phyloP scores from a whole-genome alignment of 2,888 invertebrate species.

The Athalia circularis region DNA sequence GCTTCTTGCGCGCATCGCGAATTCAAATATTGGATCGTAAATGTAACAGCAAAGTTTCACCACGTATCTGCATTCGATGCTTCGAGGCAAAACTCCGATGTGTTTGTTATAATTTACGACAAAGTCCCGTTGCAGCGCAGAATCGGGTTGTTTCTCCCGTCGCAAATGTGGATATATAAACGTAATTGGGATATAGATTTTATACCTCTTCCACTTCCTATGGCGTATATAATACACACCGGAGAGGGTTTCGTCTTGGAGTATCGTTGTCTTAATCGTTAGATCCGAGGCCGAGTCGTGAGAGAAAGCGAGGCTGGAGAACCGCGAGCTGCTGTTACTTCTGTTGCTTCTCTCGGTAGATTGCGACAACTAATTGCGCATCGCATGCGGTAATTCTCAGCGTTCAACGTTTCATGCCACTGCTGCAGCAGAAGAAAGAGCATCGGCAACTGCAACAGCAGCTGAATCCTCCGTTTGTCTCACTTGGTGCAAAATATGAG shows the following conservation, averaged over 20 bases:
- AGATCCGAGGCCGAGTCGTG: slow-evolving; percentile 44
- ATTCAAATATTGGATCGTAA: no score
- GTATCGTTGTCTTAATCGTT: slow-evolving; percentile 21
- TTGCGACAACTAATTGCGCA: slow-evolving; percentile 43
- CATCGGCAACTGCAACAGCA: neutral
- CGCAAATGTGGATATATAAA: no score
- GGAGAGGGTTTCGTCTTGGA: neutral
- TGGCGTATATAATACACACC: no score
- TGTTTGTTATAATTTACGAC: no score
- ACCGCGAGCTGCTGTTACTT: slow-evolving; percentile 14
- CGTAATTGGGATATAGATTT: neutral
- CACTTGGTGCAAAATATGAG: no score
- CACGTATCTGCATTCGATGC: no score
- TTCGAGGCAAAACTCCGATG: no score
- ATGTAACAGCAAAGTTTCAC: no score
- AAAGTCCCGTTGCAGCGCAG: no score
- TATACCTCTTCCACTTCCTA: slow-evolving; percentile 22
- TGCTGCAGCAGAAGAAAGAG: slow-evolving; percentile 2
- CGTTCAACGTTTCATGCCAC: slow-evolving; percentile 29
- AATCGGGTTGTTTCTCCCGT: no score
- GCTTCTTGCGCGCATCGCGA: no score
- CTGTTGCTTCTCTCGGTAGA: slow-evolving; percentile 14
- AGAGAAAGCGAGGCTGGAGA: slow-evolving; percentile 42
- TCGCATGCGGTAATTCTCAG: slow-evolving; percentile 39
- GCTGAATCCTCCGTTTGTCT: neutral